Base-by-base conservation (phyloP, 1,140 invertebrate species). In the Neuroterus valhalla region DNA sequence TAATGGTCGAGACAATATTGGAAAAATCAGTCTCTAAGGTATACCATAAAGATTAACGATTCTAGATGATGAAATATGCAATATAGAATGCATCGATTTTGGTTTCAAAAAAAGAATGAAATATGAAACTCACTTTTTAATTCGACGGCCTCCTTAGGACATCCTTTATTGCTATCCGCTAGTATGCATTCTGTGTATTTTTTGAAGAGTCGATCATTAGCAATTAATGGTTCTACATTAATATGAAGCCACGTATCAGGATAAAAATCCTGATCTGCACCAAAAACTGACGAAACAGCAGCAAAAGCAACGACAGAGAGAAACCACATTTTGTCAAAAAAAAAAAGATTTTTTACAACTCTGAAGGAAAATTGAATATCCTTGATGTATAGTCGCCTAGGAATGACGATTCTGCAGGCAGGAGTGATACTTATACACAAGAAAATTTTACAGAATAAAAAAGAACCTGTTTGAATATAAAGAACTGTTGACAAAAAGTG, bases 161-260 rank as follows among this genome's bases (percentile, higher is more conserved):
- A 86, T 42, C 81, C 79, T 0, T 31, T 67, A 12, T 66, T 42
- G 6, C 45, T 50, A n/a, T 83, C 66, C 0, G 66, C 50, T 19
- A 86, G 4, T 12, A 80, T 52, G 45, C 84, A 86, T 4, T 75
- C 21, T 46, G 81, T 79, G 45, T 86, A 85, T 70, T 86, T 85
- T 10, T 74, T 72, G n/a, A 82, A 77, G 0, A 86, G 70, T 23
- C 84, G 69, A 1, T 81, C 72, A n/a, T 84, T 86, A 21, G 82
- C 76, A n/a, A 86, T 69, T 19, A 80, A 66, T 6, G 69, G 71
- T 55, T 81, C 82, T 2, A 77, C 68, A 46, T 86, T 78, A 6
- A 85, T 11, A 44, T 83, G 52, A 14, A 78, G 19, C 77, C 78
- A 86, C 42, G 69, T 76, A 2, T 45, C 70, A 1, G 81, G 82